Evolutionary conservation across 2,113 vertebrate species (phyloP), one percentile per base, ranked within the genome.

Genomic region (Macquaria ambigua): DNA sequence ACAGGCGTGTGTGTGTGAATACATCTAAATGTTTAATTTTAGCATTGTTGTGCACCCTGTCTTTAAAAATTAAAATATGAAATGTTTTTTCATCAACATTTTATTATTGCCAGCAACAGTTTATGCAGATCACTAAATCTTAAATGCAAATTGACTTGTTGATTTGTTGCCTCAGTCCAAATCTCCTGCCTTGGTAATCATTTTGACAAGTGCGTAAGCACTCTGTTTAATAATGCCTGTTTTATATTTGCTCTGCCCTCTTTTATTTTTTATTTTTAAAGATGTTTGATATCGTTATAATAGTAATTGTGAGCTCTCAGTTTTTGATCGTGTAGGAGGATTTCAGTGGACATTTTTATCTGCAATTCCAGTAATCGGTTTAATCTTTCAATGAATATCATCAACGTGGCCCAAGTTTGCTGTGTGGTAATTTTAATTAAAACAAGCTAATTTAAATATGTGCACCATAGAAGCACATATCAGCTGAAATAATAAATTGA

Each of bases 81-180:
- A 39, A 66, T 41, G 14, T n/a, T 80, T 23, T 53, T 53, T 56
- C 61, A 28, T 63, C 16, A 37, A 8, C 16, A 50, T 20, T n/a
- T 79, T 43, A 23, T 61, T 41, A 16, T 46, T 55, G 34, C 25
- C 41, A 46, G 58, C 6, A 28, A 64, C n/a, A 28, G 66, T 46
- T 72, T 14, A 34, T 58, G 15, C 70, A 28, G 7, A 28, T 59
- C 23, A 37, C 3, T 64, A 48, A 81, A 67, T 72, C 18, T 11
- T 43, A 11, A 77, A 70, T 78, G 21, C 11, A 62, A 74, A 76
- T 23, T 21, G 14, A 46, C 41, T 37, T 43, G 10, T 48, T 46
- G 34, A 71, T 80, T 41, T 67, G n/a, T 37, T 73, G 21, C 28
- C 37, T 68, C 46, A 48, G 11, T 81, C 25, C 5, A 74, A 63